Percentiles rank a stretch among this genome's conserved stretches.
phyloP scores from a whole-genome alignment of 2,113 vertebrate species.

The Nesogale talazaci region DNA sequence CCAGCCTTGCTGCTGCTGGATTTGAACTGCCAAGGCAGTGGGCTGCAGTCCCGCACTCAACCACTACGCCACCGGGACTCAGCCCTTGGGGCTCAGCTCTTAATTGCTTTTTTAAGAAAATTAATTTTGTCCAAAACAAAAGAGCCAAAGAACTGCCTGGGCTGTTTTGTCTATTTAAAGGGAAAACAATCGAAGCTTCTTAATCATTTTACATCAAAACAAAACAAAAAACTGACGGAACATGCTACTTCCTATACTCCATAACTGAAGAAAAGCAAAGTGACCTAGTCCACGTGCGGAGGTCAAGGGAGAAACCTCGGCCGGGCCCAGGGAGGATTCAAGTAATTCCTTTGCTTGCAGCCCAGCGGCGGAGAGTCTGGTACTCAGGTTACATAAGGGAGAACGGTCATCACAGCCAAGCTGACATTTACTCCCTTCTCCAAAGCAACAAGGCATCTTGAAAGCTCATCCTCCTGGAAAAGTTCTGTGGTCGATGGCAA shows the following conservation, averaged over 20 bases:
- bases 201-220: constrained; percentile 74
- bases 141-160: constrained; percentile 62
- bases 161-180: constrained; percentile 81
- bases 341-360: constrained; percentile 80
- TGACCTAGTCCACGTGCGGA: constrained; percentile 59
- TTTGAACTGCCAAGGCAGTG: no score
- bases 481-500: constrained; percentile 62
- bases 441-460: constrained; percentile 82
- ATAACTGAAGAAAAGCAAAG: constrained; percentile 75
- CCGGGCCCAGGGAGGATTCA: constrained; percentile 73
- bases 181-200: constrained; percentile 68
- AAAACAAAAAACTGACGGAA: constrained; percentile 39
- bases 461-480: constrained; percentile 73
- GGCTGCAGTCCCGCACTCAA: no score
- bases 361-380: constrained; percentile 71
- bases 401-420: constrained; percentile 75
- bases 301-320: constrained; percentile 69
- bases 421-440: constrained; percentile 71
- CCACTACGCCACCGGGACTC: no score
- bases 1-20: no score
- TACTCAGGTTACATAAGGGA: constrained; percentile 77
- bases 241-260: constrained; percentile 77
- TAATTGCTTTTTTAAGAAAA: constrained; percentile 60
- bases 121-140: constrained; percentile 55
- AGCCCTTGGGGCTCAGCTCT: no score